Conservation (phyloP, 2,113 vertebrate species). For the Macquaria ambigua region DNA sequence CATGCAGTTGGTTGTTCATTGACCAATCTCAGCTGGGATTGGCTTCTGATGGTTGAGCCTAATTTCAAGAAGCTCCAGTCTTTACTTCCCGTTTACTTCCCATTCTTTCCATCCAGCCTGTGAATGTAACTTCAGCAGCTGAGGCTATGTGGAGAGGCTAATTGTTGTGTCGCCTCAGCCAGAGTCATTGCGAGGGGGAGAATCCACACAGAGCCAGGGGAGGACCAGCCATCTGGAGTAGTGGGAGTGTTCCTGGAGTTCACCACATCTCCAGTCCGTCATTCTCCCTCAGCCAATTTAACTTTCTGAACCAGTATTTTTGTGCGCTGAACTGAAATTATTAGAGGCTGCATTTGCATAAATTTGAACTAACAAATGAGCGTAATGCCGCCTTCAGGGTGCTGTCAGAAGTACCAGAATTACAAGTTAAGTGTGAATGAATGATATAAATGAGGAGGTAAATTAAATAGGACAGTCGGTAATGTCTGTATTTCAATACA, state of each 20-base stretch:
- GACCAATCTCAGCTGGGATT: neutral
- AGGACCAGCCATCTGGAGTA: conserved; percentile 65
- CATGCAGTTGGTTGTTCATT: neutral
- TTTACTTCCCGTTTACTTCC: conserved; percentile 18
- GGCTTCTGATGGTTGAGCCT: conserved; percentile 15
- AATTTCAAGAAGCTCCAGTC: conserved; percentile 29
- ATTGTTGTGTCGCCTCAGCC: conserved; percentile 58
- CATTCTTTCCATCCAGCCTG: conserved; percentile 24
- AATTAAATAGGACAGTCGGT: conserved; percentile 45
- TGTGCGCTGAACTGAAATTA: conserved; percentile 38
- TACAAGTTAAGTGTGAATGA: conserved; percentile 48
- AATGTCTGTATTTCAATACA: conserved; percentile 48
- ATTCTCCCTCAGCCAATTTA: conserved; percentile 42
- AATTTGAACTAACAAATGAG: conserved; percentile 55
- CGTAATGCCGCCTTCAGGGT: conserved; percentile 41
- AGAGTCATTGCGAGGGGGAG: conserved; percentile 41
- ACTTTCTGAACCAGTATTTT: conserved; percentile 35
- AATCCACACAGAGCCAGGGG: conserved; percentile 40
- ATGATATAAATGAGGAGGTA: conserved; percentile 53
- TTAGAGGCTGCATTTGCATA: conserved; percentile 36
- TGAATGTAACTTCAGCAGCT: conserved; percentile 45
- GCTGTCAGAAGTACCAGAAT: conserved; percentile 48
- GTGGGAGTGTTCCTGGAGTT: conserved; percentile 52
- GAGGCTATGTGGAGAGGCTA: conserved; percentile 53
- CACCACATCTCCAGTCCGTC: conserved; percentile 45